Evolutionary conservation across 2,113 vertebrate species (phyloP), one percentile per base, ranked within the genome.

Genomic region (Poecilia latipinna): DNA sequence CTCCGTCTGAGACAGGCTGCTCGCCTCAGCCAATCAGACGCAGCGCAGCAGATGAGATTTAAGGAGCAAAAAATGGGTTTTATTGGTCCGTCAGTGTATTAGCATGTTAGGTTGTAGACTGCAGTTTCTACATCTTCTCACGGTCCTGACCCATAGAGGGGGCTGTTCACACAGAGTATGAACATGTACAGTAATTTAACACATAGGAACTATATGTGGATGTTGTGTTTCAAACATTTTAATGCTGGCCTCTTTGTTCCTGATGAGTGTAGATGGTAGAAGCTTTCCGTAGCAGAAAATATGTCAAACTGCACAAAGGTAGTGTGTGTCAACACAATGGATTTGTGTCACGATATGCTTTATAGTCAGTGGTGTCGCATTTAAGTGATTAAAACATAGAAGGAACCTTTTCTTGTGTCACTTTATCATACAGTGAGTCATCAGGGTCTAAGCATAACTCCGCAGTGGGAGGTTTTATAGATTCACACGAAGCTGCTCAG

Each of bases 121-220:
- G 29, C 57, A 8, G 61, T 62, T 75, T 79, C 44, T 82, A 64
- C 24, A 64, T 61, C 61, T 37, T 17, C 8, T 78, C 33, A 65
- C 31, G 15, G 10, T 75, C 65, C 39, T 71, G 68, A 44, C 77
- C 83, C 35, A 76, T 64, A 91, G 86, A 85, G 65, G 80, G 78
- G 33, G 68, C 77, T 71, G 74, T 28, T 28, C 39, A 75, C 61
- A 73, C 79, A 48, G 17, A 17, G 13, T 42, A 15, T 15, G 17
- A 12, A 32, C 42, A 68, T 29, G n/a, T 67, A 6, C 62, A 35
- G 37, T n/a, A 35, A 54, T 54, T 1, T 22, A 54, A 54, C 19
- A 54, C 22, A 54, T 6, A 24, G 48, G 17, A 22, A 19, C 19
- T 54, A 22, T 19, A 22, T 8, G 5, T 54, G 48, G 6, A 54